These are phyloP conservation scores for Papilio demoleus DNA, from an alignment of 2,888 invertebrate genomes.

Conservation along the genomic window DNA sequence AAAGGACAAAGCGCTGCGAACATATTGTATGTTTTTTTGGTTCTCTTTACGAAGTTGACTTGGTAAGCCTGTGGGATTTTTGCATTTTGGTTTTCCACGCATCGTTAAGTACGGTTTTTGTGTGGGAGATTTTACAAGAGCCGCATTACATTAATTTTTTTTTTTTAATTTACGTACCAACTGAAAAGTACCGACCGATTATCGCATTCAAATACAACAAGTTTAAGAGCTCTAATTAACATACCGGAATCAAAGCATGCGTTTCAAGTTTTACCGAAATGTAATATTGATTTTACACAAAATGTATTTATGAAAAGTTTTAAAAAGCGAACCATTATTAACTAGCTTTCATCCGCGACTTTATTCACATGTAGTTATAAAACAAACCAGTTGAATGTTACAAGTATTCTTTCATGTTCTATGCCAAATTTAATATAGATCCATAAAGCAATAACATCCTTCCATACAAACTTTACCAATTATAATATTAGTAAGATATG, in stretches of 20 bases:
- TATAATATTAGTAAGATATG: too few species aligned
- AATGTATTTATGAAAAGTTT: neutral
- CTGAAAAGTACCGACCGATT: slow-evolving; percentile 29
- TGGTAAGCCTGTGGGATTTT: slow-evolving; percentile 72
- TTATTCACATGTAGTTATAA: too few species aligned
- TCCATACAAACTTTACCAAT: too few species aligned
- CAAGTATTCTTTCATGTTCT: too few species aligned
- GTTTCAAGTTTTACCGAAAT: slow-evolving; percentile 36
- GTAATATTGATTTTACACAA: slow-evolving; percentile 11
- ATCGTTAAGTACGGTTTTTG: slow-evolving; percentile 62
- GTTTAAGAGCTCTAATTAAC: slow-evolving; percentile 39
- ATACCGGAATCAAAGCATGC: slow-evolving; percentile 21
- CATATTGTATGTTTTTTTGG: slow-evolving; percentile 65
- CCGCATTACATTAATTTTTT: slow-evolving; percentile 35
- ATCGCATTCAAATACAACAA: slow-evolving; percentile 15
- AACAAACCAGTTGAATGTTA: too few species aligned
- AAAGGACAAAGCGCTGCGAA: slow-evolving; percentile 76
- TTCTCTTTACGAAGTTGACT: slow-evolving; percentile 62
- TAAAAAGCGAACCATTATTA: slow-evolving; percentile 11
- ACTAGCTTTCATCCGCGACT: too few species aligned
- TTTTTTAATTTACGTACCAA: slow-evolving; percentile 25
- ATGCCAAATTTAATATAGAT: too few species aligned
- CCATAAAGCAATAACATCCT: too few species aligned
- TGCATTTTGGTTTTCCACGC: slow-evolving; percentile 61
- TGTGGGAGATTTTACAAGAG: slow-evolving; percentile 56